A percentile compares a stretch with the other conserved stretches of the same genome.
phyloP scores from a whole-genome alignment of 2,797 vertebrate genomes.

The Pseudochaenichthys georgianus region DNA sequence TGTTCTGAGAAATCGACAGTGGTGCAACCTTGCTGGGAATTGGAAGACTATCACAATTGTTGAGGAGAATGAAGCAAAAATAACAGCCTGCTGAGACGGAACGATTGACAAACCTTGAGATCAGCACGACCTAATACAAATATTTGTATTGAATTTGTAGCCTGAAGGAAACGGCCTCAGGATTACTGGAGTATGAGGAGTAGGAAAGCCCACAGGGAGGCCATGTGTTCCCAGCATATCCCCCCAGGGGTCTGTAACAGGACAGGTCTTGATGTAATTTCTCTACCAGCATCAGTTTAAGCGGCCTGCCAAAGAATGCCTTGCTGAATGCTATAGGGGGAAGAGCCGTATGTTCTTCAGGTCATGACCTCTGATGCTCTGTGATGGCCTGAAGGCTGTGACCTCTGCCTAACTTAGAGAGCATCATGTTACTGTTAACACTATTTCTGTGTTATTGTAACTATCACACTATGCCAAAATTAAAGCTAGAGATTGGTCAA shows the following conservation, averaged over 20 bases:
- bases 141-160: slow-evolving; percentile 16
- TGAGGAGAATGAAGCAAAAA: slow-evolving; percentile 25
- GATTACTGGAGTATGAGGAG: slow-evolving; percentile 23
- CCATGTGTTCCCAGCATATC: slow-evolving; percentile 68
- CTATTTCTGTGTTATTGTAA: no score
- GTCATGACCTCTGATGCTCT: slow-evolving; percentile 32
- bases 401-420: slow-evolving; percentile 10
- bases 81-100: slow-evolving; percentile 2
- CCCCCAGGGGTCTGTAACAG: slow-evolving; percentile 52
- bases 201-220: slow-evolving; percentile 46
- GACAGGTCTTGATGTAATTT: slow-evolving; percentile 38
- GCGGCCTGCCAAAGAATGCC: slow-evolving; percentile 14
- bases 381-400: not conserved
- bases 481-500: not conserved
- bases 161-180: slow-evolving; percentile 27
- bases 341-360: slow-evolving; percentile 1
- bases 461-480: not conserved
- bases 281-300: slow-evolving; percentile 30
- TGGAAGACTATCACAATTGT: slow-evolving; percentile 2
- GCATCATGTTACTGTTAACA: not conserved
- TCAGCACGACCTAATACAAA: slow-evolving; percentile 32
- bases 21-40: not conserved
- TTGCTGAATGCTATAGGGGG: not conserved
- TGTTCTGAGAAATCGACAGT: slow-evolving; percentile 12
- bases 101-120: slow-evolving; percentile 3